Evolutionary conservation across 2,797 vertebrate species (phyloP).

Genomic region (Perodicticus potto): DNA sequence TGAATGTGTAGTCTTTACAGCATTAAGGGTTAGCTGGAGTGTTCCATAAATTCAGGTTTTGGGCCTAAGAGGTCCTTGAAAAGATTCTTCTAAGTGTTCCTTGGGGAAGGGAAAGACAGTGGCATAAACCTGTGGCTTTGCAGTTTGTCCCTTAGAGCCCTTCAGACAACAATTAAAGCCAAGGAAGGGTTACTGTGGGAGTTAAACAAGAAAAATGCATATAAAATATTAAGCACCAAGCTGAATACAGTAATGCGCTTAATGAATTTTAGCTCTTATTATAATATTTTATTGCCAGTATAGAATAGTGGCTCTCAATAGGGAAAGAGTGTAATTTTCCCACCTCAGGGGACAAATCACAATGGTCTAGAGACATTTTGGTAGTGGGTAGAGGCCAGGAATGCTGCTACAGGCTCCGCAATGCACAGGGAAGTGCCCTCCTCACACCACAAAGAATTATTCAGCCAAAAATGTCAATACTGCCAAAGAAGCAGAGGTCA

Average conservation of each 20-base stretch:
- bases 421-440: background rate
- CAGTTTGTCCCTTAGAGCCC: background rate
- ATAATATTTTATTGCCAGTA: slow-evolving; percentile 49
- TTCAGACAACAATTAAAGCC: slow-evolving; percentile 55
- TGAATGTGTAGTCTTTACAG: background rate
- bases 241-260: background rate
- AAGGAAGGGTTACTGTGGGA: background rate
- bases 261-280: slow-evolving; percentile 42
- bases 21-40: background rate
- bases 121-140: background rate
- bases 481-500: background rate
- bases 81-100: slow-evolving; percentile 54
- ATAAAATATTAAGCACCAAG: slow-evolving; percentile 52
- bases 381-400: background rate
- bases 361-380: background rate
- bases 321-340: background rate
- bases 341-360: background rate
- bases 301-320: slow-evolving; percentile 4
- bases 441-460: background rate
- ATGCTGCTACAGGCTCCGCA: background rate
- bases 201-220: slow-evolving; percentile 16
- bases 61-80: background rate
- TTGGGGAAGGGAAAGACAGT: slow-evolving; percentile 9
- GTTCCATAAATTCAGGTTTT: slow-evolving; percentile 6
- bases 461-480: background rate